Evolutionary conservation across 1,140 invertebrate species (phyloP), one percentile per base, ranked within the genome.

Genomic region (Conopomorpha cramerella): DNA sequence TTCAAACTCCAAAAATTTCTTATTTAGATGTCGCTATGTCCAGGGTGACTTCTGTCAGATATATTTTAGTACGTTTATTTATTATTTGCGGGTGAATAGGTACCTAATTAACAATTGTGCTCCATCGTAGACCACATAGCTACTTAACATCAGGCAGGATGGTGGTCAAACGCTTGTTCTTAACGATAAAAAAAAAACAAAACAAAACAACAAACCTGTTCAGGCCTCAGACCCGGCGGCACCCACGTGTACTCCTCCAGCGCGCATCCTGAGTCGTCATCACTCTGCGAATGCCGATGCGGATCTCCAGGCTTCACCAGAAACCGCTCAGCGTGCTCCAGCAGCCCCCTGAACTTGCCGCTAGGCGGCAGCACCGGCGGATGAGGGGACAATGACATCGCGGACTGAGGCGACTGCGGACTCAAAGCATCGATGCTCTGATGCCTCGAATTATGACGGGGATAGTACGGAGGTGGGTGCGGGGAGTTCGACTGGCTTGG

Each of bases 181-280:
- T n/a, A n/a, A n/a, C n/a, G n/a, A n/a, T n/a, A n/a, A n/a, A n/a
- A 23, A 4, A 23, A 23, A 23, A 4, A 23, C 19, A 6, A 6
- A 6, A 23, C 4, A 6, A 4, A 23, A 23, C 29, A 30, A 48
- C 70, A 81, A 74, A 98, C 95, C 87, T 96, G 95, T 78, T 98
- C 95, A 8, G 95, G 94, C 73, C 94, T 86, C 2, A 98, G 82
- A 39, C 95, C 95, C 2, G 93, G 92, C 25, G 96, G 96, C 30
- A 98, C 93, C 96, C 96, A 99, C 0, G 94, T 95, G 76, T 98
- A 99, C 65, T 99, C 96, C 61, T 98, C 95, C 30, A 98, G 80
- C 3, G 95, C 94, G 64, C 95, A 98, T 6, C 96, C 95, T 30
- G 92, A 95, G 78, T 98, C 96, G 62, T 98, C 95, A 72, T 98